Conservation (phyloP, 2,797 vertebrate genomes). For the Parotocinclus haroldoi region DNA sequence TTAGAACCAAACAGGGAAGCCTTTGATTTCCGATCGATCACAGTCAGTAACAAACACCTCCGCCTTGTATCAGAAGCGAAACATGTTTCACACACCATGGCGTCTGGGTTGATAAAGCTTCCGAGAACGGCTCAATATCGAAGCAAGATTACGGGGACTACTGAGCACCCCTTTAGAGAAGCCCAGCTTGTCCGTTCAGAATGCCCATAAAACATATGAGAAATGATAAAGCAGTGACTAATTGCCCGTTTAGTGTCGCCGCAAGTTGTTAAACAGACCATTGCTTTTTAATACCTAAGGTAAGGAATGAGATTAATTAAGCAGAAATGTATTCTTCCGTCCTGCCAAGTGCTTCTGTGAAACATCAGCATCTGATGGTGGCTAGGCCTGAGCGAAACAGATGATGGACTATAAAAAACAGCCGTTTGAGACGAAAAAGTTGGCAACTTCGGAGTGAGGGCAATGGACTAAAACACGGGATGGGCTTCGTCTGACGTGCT, state of each 20-base stretch:
- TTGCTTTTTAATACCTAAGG: constrained; percentile 79
- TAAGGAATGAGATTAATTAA: constrained; percentile 77
- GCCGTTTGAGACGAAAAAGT: no score
- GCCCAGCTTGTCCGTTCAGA: constrained; percentile 57
- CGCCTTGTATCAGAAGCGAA: constrained; percentile 42
- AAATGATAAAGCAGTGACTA: constrained; percentile 79
- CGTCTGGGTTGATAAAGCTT: no score
- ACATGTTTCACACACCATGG: constrained; percentile 12
- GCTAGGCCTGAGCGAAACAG: constrained; percentile 27
- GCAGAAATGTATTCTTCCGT: constrained; percentile 75
- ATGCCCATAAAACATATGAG: constrained; percentile 75
- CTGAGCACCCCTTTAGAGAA: constrained; percentile 45
- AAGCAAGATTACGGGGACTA: constrained; percentile 30
- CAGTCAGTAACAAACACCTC: constrained; percentile 12
- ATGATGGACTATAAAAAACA: not conserved
- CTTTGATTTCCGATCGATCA: constrained; percentile 14
- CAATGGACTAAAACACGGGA: no score
- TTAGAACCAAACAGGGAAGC: constrained; percentile 6
- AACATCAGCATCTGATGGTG: not conserved
- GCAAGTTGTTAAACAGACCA: constrained; percentile 81
- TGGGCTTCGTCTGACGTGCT: no score
- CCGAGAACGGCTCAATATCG: no score
- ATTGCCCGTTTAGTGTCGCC: constrained; percentile 76
- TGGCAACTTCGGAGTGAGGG: no score
- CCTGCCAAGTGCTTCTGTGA: constrained; percentile 63